A percentile compares a stretch with the other conserved stretches of the same genome.
These are phyloP conservation scores for Ovis aries DNA, from an alignment of 2,113 vertebrate genomes.

Conservation along the genomic window DNA sequence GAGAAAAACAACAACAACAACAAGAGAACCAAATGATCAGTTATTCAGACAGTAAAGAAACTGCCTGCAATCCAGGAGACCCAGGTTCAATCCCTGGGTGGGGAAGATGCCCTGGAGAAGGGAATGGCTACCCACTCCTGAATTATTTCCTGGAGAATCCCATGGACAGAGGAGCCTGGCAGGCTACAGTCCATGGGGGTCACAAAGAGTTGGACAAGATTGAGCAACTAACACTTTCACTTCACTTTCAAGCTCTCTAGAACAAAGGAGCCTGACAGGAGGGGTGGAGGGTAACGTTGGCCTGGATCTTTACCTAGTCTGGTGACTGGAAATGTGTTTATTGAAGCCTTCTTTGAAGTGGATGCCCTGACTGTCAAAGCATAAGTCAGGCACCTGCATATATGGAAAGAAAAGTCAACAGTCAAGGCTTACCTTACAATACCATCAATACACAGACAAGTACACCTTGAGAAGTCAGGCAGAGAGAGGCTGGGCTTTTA, in stretches of 20 bases:
- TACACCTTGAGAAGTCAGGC: neutral
- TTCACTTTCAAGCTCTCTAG: neutral
- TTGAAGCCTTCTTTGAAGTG: neutral
- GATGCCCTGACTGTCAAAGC: neutral
- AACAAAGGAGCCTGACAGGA: neutral
- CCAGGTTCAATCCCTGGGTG: neutral
- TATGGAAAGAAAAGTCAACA: neutral
- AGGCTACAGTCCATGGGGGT: neutral
- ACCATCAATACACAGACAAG: neutral
- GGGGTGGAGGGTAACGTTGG: neutral
- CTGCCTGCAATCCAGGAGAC: neutral
- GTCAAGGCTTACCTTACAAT: neutral
- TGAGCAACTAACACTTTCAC: neutral
- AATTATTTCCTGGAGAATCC: neutral
- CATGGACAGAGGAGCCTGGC: no score
- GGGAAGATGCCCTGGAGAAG: neutral
- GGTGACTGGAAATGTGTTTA: neutral
- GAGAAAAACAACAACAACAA: neutral
- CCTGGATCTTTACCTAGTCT: neutral
- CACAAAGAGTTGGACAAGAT: neutral
- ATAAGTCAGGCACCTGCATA: neutral
- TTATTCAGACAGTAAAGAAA: neutral
- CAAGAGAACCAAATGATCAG: neutral
- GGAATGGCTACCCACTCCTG: neutral
- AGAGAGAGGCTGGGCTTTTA: neutral